Evolutionary conservation across 2,113 vertebrate species (phyloP), one percentile per base, ranked within the genome.

Genomic region (Chloropsis hardwickii): DNA sequence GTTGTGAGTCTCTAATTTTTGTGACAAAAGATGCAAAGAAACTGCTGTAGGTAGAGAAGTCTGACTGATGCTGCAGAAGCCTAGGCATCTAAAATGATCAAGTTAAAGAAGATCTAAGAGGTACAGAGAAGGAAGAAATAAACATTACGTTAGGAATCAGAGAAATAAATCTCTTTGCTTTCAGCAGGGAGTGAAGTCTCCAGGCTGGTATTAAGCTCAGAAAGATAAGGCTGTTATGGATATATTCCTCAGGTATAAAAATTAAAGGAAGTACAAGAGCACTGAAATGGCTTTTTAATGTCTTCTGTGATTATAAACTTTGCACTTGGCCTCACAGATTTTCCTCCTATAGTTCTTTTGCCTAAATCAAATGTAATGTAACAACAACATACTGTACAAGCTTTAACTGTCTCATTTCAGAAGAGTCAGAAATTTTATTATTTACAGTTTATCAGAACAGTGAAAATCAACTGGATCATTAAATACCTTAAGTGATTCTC

Each of bases 171-270:
- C 92, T 96, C 74, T 97, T 44, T 92, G 81, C 90, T 94, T 97
- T 96, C 96, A 96, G 94, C 95, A 93, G 95, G 95, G 92, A 95
- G 58, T 94, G 11, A 45, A 90, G 87, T 96, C 95, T 97, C 79
- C 73, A 96, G 95, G 96, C 95, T 95, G 89, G 89, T 93, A 90
- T 96, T 96, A 96, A 92, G 77, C 90, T 79, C n/a, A 79, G 54
- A 71, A 94, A 97, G 96, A 97, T 97, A 96, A 97, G 88, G 50
- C 70, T 94, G 92, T 86, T 89, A 77, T 71, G 92, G 86, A 71
- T 94, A 83, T 96, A 92, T 69, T 96, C 67, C 91, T 94, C 88
- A 96, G 95, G 85, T 92, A 96, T 95, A 96, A 96, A 97, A 96
- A 96, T 95, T 96, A 96, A 90, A 92, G 54, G 65, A 78, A 92